phyloP scores from a whole-genome alignment of 1,140 invertebrate genomes.

The Antheraea mylitta region DNA sequence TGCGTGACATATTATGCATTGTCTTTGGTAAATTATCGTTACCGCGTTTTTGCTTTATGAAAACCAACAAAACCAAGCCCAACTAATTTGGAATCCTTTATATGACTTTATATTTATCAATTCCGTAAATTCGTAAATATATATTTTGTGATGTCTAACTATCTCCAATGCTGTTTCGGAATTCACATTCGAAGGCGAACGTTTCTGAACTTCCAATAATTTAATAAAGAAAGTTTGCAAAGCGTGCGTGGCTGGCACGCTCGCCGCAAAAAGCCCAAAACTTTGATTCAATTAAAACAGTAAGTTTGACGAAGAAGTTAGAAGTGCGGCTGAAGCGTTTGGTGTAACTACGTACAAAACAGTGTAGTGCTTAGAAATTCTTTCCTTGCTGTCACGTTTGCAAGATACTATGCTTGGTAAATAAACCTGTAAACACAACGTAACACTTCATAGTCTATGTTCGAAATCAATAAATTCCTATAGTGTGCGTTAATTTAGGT shows the following conservation, averaged over 20 bases:
- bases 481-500: too few species aligned
- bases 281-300: slow-evolving; percentile 77
- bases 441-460: neutral
- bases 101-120: too few species aligned
- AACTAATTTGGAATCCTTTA: neutral
- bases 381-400: neutral
- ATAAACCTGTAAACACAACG: neutral
- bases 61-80: slow-evolving; percentile 4
- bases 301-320: slow-evolving; percentile 72
- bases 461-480: neutral
- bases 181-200: slow-evolving; percentile 68
- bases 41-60: slow-evolving; percentile 28
- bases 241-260: slow-evolving; percentile 74
- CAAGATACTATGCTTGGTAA: neutral
- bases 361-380: neutral
- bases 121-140: neutral
- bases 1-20: slow-evolving; percentile 41
- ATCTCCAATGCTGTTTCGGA: slow-evolving; percentile 62
- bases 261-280: slow-evolving; percentile 75
- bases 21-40: slow-evolving; percentile 27
- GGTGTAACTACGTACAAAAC: slow-evolving; percentile 11
- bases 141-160: slow-evolving; percentile 53
- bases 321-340: slow-evolving; percentile 49
- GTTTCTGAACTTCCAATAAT: slow-evolving; percentile 76
- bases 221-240: slow-evolving; percentile 77